phyloP scores from a whole-genome alignment of 2,113 vertebrate species.

The Parotia lawesii region DNA sequence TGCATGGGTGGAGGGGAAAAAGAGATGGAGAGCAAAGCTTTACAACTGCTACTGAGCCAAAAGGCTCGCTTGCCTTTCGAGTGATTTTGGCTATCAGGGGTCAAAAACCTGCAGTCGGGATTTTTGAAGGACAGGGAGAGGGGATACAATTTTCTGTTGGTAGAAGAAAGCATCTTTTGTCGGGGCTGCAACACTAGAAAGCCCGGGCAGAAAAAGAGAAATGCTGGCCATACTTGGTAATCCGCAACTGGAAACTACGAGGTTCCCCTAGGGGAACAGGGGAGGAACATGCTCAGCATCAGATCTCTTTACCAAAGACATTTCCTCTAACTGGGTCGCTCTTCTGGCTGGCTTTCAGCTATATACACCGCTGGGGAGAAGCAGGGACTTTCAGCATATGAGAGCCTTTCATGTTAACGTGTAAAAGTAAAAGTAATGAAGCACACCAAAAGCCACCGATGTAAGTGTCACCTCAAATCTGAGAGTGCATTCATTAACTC shows the following conservation, averaged over 20 bases:
- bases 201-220: background rate
- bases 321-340: background rate
- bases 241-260: background rate
- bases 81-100: background rate
- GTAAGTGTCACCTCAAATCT: conserved; percentile 36
- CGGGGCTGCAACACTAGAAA: background rate
- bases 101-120: background rate
- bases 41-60: background rate
- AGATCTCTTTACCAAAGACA: conserved; percentile 27
- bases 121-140: background rate
- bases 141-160: background rate
- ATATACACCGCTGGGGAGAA: conserved; percentile 33
- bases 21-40: background rate
- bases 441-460: conserved; percentile 32
- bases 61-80: background rate
- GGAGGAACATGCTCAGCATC: conserved; percentile 11
- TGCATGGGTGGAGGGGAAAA: background rate
- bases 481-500: conserved; percentile 42
- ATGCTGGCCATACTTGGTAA: background rate
- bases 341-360: conserved; percentile 58
- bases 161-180: conserved; percentile 34
- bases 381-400: conserved; percentile 43
- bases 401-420: conserved; percentile 36
- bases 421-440: conserved; percentile 54
- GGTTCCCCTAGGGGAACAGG: background rate